These are phyloP conservation scores for Drosophila baimaii DNA, from an alignment of 1,140 invertebrate species.

Conservation along the genomic window DNA sequence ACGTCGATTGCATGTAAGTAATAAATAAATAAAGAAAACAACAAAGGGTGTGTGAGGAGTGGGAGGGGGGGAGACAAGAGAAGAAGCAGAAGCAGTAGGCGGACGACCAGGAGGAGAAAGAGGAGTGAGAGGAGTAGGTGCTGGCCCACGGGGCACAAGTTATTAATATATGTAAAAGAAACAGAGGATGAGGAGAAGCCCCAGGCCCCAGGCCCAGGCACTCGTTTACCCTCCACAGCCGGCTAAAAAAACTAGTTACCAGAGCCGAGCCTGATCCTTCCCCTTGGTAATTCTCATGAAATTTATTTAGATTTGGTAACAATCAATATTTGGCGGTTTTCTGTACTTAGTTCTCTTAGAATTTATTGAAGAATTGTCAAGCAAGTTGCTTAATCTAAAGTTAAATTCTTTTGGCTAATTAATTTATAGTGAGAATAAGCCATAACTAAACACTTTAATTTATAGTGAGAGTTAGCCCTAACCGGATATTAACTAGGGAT, in stretches of 20 bases:
- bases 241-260: neutral
- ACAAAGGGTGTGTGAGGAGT: slow-evolving; percentile 1
- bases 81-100: neutral
- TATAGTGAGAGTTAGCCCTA: neutral
- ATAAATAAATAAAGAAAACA: slow-evolving; percentile 10
- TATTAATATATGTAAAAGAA: slow-evolving; percentile 18
- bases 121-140: slow-evolving; percentile 4
- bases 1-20: slow-evolving; percentile 68
- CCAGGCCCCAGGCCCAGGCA: neutral
- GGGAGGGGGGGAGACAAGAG: neutral
- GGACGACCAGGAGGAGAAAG: neutral
- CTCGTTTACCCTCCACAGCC: neutral
- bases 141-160: slow-evolving; percentile 9
- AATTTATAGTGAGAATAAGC: neutral
- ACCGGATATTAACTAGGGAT: neutral
- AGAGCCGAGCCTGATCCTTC: neutral
- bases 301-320: neutral
- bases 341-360: neutral
- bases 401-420: neutral
- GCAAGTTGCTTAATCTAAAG: neutral
- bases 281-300: neutral
- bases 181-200: neutral
- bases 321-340: neutral
- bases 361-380: neutral
- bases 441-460: neutral